Evolutionary conservation across 2,113 vertebrate species (phyloP).

Genomic region (Guaruba guarouba): DNA sequence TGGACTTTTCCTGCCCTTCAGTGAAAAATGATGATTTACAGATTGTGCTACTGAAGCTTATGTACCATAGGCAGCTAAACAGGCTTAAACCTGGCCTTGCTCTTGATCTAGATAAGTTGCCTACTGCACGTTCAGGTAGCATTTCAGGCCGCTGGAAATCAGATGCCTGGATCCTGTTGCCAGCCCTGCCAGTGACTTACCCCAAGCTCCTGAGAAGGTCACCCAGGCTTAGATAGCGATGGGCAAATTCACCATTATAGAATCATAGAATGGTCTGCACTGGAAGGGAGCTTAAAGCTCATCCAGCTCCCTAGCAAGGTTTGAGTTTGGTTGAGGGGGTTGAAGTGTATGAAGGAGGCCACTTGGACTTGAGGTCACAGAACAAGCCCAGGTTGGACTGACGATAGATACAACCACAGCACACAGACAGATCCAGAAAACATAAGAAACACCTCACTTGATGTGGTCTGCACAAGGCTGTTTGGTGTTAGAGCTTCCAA

Average conservation of each 20-base stretch:
- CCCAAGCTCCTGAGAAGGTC: not conserved
- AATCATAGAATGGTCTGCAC: not conserved
- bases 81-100: not conserved
- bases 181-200: not conserved
- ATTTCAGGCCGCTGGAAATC: not conserved
- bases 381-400: not conserved
- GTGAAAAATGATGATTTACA: not conserved
- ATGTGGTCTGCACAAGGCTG: fast-evolving
- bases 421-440: not conserved
- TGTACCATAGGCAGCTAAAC: not conserved
- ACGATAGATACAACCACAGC: not conserved
- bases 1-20: not conserved
- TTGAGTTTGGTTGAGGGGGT: not conserved
- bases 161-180: not conserved
- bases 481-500: not conserved
- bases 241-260: not conserved
- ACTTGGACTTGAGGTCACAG: not conserved
- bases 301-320: fast-evolving
- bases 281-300: not conserved
- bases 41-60: not conserved
- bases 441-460: not conserved
- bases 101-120: not conserved
- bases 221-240: not conserved
- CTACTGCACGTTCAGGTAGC: not conserved
- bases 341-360: not conserved